Evolutionary conservation across 1,140 invertebrate genomes (phyloP).

Genomic region (Drosophila kurseongensis): DNA sequence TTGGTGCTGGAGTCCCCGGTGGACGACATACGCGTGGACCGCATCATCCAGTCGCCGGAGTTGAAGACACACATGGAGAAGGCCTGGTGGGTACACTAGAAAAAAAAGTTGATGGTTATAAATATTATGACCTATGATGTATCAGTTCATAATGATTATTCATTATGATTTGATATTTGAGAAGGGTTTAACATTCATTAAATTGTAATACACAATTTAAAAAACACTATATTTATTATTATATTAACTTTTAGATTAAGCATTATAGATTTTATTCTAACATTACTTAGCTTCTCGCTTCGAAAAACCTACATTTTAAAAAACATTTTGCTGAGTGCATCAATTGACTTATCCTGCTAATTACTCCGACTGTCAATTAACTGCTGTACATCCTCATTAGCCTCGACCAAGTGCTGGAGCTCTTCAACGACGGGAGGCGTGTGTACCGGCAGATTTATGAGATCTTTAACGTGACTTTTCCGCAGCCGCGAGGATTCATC

Average conservation of each 20-base stretch:
- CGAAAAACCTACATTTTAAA: no score
- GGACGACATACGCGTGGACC: constrained; percentile 8
- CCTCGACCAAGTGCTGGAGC: neutral
- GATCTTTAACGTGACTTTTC: neutral
- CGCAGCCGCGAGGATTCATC: constrained; percentile 34
- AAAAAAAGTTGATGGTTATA: no score
- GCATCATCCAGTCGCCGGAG: constrained; percentile 7
- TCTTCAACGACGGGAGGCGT: constrained; percentile 8
- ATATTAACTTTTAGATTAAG: no score
- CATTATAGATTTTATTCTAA: no score
- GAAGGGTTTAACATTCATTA: no score
- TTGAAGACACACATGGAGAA: neutral
- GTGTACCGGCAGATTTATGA: constrained; percentile 14
- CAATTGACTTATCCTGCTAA: neutral
- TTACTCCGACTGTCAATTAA: neutral
- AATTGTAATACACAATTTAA: no score
- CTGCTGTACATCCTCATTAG: constrained; percentile 7
- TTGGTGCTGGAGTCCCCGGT: neutral
- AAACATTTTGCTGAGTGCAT: neutral
- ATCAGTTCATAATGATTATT: no score
- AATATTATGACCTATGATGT: no score
- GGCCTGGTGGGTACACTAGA: neutral
- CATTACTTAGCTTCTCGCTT: no score
- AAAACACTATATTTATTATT: no score
- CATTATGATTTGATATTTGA: no score